Conservation (phyloP, 2,113 vertebrate genomes). For the Crotalus helleri region DNA sequence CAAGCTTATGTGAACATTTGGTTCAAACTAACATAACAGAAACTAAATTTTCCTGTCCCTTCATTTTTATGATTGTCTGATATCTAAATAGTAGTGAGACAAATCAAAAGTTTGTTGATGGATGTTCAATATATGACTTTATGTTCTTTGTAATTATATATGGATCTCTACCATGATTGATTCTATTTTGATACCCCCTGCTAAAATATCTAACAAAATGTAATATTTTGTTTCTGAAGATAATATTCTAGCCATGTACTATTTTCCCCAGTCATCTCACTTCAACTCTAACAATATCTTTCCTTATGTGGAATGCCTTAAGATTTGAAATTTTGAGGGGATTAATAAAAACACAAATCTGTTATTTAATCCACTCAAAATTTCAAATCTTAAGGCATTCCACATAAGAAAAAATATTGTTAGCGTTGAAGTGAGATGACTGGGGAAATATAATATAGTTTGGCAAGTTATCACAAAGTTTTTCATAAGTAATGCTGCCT, state of each 20-base stretch:
- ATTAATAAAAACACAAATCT: background rate
- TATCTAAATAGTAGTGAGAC: background rate
- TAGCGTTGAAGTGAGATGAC: background rate
- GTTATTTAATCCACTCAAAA: background rate
- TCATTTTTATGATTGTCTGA: conserved; percentile 25
- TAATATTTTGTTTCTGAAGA: background rate
- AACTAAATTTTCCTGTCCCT: conserved; percentile 18
- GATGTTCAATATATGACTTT: fast-evolving
- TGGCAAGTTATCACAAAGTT: background rate
- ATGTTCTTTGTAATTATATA: background rate
- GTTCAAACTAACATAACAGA: conserved; percentile 48
- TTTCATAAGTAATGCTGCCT: background rate
- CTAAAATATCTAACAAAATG: background rate
- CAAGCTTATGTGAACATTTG: conserved; percentile 70
- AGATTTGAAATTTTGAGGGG: background rate
- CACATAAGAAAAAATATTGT: background rate
- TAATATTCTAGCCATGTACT: background rate
- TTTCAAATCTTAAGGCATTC: background rate
- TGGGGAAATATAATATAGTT: background rate
- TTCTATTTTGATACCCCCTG: background rate
- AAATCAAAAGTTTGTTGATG: background rate
- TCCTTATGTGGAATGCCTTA: background rate
- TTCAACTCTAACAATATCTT: background rate
- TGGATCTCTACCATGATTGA: background rate
- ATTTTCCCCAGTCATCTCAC: background rate